These are phyloP conservation scores for Pantelozetes paolii DNA, from an alignment of 2,888 invertebrate genomes.

Conservation along the genomic window DNA sequence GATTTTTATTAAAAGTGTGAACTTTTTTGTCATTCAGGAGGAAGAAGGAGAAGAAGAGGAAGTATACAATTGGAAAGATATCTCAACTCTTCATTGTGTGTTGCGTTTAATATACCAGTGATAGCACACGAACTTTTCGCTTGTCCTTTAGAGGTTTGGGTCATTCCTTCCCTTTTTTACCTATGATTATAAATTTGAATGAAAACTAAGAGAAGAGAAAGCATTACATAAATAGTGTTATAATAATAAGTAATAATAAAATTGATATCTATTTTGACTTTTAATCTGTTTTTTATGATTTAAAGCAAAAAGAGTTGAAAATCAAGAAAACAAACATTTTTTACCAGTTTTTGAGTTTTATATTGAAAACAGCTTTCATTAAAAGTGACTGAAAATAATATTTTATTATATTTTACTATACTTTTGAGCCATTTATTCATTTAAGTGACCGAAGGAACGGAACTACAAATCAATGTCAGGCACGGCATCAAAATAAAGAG, in stretches of 20 bases:
- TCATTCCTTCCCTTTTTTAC: conserved; percentile 10
- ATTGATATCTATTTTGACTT: conserved; percentile 11
- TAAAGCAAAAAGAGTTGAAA: conserved; percentile 1
- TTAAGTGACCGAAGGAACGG: conserved; percentile 12
- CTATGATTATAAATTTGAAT: background rate
- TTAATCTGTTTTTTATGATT: conserved; percentile 23
- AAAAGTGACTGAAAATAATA: background rate
- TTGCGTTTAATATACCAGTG: background rate
- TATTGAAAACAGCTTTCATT: background rate
- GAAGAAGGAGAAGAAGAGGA: background rate
- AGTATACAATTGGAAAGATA: background rate
- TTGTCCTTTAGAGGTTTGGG: background rate
- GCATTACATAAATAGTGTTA: background rate
- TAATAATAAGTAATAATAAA: conserved; percentile 6
- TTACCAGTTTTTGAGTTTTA: background rate
- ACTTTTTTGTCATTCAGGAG: conserved; percentile 11
- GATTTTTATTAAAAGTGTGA: background rate
- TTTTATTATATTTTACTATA: too few species aligned
- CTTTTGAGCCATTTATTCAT: background rate
- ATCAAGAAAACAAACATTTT: background rate
- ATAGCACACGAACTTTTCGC: conserved; percentile 3
- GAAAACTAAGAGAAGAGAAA: background rate
- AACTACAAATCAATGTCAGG: conserved; percentile 1
- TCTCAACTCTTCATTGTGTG: background rate
- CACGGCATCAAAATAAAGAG: background rate